Percentiles rank a stretch among this genome's conserved stretches.
These are phyloP conservation scores for Drosophila elegans DNA, from an alignment of 1,140 invertebrate genomes.

Conservation along the genomic window DNA sequence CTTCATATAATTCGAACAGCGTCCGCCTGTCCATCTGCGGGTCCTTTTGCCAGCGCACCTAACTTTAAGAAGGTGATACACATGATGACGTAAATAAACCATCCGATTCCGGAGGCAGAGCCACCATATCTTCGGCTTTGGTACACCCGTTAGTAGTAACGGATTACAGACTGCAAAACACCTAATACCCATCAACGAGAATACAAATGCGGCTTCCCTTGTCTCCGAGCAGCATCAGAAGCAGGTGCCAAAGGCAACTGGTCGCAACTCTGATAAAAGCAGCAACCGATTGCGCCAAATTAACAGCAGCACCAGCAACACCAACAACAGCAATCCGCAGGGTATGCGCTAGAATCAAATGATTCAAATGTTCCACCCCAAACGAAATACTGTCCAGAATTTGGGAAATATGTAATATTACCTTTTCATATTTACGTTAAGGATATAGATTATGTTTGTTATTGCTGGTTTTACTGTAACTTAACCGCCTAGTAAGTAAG, in stretches of 20 bases:
- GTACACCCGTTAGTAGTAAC: constrained; percentile 57
- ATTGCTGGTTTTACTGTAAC: constrained; percentile 12
- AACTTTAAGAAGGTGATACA: constrained; percentile 40
- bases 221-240: constrained; percentile 59
- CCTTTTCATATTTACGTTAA: constrained; percentile 19
- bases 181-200: constrained; percentile 57
- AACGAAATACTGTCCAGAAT: constrained; percentile 39
- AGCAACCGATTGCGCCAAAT: constrained; percentile 39
- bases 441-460: constrained; percentile 1
- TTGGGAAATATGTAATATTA: constrained; percentile 17
- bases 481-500: constrained; percentile 34
- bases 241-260: constrained; percentile 42
- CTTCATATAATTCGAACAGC: constrained; percentile 15
- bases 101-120: constrained; percentile 42
- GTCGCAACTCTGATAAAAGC: constrained; percentile 39
- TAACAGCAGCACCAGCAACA: constrained; percentile 29
- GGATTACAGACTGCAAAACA: not conserved
- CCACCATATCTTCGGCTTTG: constrained; percentile 55
- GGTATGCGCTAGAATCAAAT: constrained; percentile 50
- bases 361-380: constrained; percentile 59
- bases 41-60: not conserved
- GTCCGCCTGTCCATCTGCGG: not conserved
- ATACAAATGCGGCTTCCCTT: constrained; percentile 28
- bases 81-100: constrained; percentile 43
- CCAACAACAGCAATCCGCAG: constrained; percentile 29